These are phyloP conservation scores for Lysandra coridon DNA, from an alignment of 2,888 invertebrate species.

Conservation along the genomic window DNA sequence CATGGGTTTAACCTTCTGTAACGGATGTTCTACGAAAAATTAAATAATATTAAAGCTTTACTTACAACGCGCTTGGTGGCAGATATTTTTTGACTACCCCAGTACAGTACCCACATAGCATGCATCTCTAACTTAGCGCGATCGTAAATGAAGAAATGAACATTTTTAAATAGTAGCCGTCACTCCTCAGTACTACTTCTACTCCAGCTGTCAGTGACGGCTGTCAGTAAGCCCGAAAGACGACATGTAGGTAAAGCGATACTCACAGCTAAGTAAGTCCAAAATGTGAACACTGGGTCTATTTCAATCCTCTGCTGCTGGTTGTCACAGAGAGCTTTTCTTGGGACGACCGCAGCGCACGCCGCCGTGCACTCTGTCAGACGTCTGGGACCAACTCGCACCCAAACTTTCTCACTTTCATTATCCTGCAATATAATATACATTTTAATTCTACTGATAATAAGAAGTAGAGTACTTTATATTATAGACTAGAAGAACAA, in stretches of 20 bases:
- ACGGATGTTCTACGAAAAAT: background rate
- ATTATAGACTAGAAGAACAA: too few relatives aligned
- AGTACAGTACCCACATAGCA: background rate
- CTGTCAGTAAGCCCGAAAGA: too few relatives aligned
- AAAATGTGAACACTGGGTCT: slow-evolving; percentile 85
- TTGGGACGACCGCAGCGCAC: slow-evolving; percentile 81
- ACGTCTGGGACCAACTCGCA: slow-evolving; percentile 54
- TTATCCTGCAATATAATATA: slow-evolving; percentile 43
- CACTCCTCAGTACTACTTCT: too few relatives aligned
- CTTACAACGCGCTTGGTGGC: background rate
- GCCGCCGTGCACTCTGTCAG: slow-evolving; percentile 78
- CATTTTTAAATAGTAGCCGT: too few relatives aligned
- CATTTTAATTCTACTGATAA: slow-evolving; percentile 33
- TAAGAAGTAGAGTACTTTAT: too few relatives aligned
- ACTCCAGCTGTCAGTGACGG: too few relatives aligned
- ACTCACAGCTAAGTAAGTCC: slow-evolving; percentile 85
- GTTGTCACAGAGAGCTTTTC: slow-evolving; percentile 82
- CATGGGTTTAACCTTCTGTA: background rate
- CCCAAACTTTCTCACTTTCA: slow-evolving; percentile 51
- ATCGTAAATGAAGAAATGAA: too few relatives aligned
- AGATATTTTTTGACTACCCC: background rate
- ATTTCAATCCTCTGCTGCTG: slow-evolving; percentile 79
- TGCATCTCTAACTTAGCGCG: background rate
- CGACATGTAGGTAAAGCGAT: background rate
- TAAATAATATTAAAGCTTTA: background rate